Evolutionary conservation across 2,888 invertebrate species (phyloP).

Genomic region (Perizoma flavofasciatum): DNA sequence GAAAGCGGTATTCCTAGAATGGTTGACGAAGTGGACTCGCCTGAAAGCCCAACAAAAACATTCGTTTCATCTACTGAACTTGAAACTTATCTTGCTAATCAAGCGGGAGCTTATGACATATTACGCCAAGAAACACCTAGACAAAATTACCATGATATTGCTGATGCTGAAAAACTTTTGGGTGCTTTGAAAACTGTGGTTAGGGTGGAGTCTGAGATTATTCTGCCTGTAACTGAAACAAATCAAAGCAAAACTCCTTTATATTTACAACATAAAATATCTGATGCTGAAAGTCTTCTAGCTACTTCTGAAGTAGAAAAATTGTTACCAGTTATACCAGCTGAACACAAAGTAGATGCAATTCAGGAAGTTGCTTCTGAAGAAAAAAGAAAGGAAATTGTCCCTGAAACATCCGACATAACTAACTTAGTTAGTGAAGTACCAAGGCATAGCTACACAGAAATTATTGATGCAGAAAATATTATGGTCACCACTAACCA

Average conservation of each 20-base stretch:
- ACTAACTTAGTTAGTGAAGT: slow-evolving; percentile 27
- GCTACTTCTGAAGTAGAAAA: slow-evolving; percentile 41
- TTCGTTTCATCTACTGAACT: background rate
- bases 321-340: slow-evolving; percentile 32
- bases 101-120: slow-evolving; percentile 11
- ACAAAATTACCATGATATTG: slow-evolving; percentile 56
- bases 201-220: slow-evolving; percentile 34
- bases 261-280: slow-evolving; percentile 34
- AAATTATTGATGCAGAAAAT: slow-evolving; percentile 37
- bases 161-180: slow-evolving; percentile 52
- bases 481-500: slow-evolving; percentile 23
- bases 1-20: too few species aligned
- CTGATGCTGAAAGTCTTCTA: slow-evolving; percentile 44
- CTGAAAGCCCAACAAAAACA: background rate
- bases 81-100: slow-evolving; percentile 2
- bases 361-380: slow-evolving; percentile 33
- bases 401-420: slow-evolving; percentile 24
- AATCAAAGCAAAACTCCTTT: slow-evolving; percentile 29
- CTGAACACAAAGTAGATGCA: slow-evolving; percentile 29
- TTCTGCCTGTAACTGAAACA: slow-evolving; percentile 34
- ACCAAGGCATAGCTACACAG: slow-evolving; percentile 32
- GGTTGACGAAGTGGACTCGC: slow-evolving; percentile 6
- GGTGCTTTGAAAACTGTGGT: slow-evolving; percentile 34
- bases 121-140: slow-evolving; percentile 46
- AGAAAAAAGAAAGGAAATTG: slow-evolving; percentile 25